Evolutionary conservation across 2,113 vertebrate genomes (phyloP).

Genomic region (Macaca fascicularis): DNA sequence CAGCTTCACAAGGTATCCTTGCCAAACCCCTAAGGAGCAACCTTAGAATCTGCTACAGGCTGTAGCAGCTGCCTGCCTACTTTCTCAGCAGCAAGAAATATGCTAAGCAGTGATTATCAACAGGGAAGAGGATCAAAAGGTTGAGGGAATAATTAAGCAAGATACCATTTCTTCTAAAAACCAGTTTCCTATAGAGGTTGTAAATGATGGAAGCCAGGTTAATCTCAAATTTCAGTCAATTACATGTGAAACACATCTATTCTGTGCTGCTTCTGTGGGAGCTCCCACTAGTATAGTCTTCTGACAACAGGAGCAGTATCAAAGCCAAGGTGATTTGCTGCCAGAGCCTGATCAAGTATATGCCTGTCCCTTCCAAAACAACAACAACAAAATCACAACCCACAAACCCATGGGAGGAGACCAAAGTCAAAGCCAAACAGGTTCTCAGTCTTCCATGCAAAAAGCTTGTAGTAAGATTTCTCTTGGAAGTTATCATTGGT

Average conservation of each 20-base stretch:
- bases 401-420: not conserved
- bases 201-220: slow-evolving; percentile 48
- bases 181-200: slow-evolving; percentile 73
- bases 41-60: slow-evolving; percentile 38
- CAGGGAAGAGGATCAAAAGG: slow-evolving; percentile 77
- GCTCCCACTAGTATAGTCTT: not conserved
- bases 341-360: not conserved
- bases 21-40: slow-evolving; percentile 56
- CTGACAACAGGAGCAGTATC: not conserved
- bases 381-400: not conserved
- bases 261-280: not conserved
- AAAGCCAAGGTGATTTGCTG: slow-evolving; percentile 5
- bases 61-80: slow-evolving; percentile 38
- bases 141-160: slow-evolving; percentile 76
- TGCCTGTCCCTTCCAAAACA: not conserved
- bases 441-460: not conserved
- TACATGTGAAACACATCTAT: not conserved
- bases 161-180: slow-evolving; percentile 74
- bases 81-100: slow-evolving; percentile 76
- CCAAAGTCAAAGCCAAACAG: not conserved
- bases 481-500: not conserved
- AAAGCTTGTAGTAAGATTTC: not conserved
- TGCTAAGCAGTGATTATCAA: slow-evolving; percentile 77
- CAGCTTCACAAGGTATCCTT: slow-evolving; percentile 37
- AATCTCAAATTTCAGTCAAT: slow-evolving; percentile 41